Percentiles rank a stretch among this genome's conserved stretches.
Evolutionary conservation across 2,888 invertebrate genomes (phyloP).

Genomic region (Linnaemya tessellans): DNA sequence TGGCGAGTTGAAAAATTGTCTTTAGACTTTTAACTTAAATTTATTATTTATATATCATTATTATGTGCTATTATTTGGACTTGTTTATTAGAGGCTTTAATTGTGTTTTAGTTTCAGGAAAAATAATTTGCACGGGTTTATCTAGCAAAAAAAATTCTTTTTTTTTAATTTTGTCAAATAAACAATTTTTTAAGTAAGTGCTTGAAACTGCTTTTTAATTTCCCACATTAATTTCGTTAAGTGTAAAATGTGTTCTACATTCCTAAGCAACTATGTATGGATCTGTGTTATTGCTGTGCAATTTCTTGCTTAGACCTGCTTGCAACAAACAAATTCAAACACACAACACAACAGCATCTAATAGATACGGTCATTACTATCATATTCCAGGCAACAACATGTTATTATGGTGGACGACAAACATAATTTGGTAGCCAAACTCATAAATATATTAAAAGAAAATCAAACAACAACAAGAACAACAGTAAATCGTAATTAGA

Average conservation of each 20-base stretch:
- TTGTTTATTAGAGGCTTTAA: no score
- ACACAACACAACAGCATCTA: background rate
- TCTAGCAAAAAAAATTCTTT: no score
- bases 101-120: no score
- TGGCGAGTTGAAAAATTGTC: background rate
- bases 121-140: no score
- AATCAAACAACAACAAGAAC: background rate
- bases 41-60: no score
- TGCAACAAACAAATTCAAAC: background rate
- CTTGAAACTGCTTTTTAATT: background rate
- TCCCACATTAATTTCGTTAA: background rate
- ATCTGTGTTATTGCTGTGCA: background rate
- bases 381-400: slow-evolving; percentile 4
- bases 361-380: background rate
- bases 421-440: slow-evolving; percentile 24
- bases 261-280: background rate
- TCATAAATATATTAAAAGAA: background rate
- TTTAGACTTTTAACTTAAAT: no score
- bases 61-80: no score
- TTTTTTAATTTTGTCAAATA: no score
- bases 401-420: background rate
- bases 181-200: no score
- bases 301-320: background rate
- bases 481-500: slow-evolving; percentile 16
- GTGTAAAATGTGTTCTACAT: slow-evolving; percentile 15